These are phyloP conservation scores for Tachyglossus aculeatus DNA, from an alignment of 2,797 vertebrate species.

Conservation along the genomic window DNA sequence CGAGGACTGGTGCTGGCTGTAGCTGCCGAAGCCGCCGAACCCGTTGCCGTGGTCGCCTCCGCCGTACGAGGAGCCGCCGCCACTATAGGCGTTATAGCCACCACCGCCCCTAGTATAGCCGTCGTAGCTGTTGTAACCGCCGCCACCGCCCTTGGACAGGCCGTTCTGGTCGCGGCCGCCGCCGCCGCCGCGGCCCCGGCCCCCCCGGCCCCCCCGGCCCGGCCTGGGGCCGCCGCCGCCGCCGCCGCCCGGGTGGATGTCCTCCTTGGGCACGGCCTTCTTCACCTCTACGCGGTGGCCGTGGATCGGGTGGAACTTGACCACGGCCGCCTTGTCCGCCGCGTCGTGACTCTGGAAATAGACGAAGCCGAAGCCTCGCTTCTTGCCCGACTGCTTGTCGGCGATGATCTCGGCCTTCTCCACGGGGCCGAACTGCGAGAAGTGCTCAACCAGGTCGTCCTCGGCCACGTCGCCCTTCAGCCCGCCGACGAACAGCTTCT, in stretches of 20 bases:
- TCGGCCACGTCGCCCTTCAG: slow-evolving; percentile 91
- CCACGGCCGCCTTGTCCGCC: slow-evolving; percentile 93
- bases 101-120: slow-evolving; percentile 86
- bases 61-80: slow-evolving; percentile 83
- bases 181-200: slow-evolving; percentile 71
- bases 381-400: slow-evolving; percentile 95
- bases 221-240: slow-evolving; percentile 77
- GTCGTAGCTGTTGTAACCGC: slow-evolving; percentile 81
- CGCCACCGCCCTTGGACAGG: slow-evolving; percentile 82
- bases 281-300: slow-evolving; percentile 97
- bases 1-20: slow-evolving; percentile 90
- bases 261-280: slow-evolving; percentile 95
- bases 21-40: slow-evolving; percentile 94
- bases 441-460: slow-evolving; percentile 85
- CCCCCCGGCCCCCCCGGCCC: slow-evolving; percentile 81
- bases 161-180: slow-evolving; percentile 80
- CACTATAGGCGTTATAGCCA: slow-evolving; percentile 73
- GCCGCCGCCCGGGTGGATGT: slow-evolving; percentile 87
- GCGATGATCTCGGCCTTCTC: slow-evolving; percentile 97
- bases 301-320: slow-evolving; percentile 93
- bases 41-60: slow-evolving; percentile 86
- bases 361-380: slow-evolving; percentile 95
- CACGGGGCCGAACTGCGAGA: slow-evolving; percentile 90
- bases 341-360: slow-evolving; percentile 95
- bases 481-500: slow-evolving; percentile 95